phyloP scores from a whole-genome alignment of 2,888 invertebrate species.

The Metopia argyrocephala region DNA sequence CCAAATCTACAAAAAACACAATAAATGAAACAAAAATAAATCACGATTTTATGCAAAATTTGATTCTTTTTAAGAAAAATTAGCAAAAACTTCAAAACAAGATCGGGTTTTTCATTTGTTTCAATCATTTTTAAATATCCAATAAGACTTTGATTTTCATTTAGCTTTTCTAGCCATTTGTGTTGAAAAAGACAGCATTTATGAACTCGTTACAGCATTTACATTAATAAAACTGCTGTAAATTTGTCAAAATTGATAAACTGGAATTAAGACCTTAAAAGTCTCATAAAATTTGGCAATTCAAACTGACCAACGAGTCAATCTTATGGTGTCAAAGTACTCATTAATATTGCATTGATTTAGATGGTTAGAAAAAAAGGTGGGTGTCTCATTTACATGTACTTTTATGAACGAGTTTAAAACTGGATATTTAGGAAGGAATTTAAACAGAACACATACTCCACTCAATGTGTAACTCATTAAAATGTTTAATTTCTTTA shows the following conservation, averaged over 20 bases:
- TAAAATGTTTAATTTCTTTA: too few species aligned
- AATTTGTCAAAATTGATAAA: constrained; percentile 23
- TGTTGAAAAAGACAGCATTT: constrained; percentile 5
- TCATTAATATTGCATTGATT: too few species aligned
- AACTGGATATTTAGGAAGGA: too few species aligned
- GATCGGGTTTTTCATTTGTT: constrained; percentile 13
- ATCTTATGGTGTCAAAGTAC: too few species aligned
- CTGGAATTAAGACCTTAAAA: background rate
- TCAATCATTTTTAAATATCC: constrained; percentile 11
- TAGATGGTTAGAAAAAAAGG: too few species aligned
- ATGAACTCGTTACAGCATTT: background rate
- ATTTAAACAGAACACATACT: too few species aligned
- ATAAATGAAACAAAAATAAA: constrained; percentile 53
- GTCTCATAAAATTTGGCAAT: background rate
- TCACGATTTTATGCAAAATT: constrained; percentile 71
- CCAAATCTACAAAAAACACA: constrained; percentile 43
- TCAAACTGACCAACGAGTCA: too few species aligned
- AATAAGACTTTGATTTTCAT: constrained; percentile 21
- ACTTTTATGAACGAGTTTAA: too few species aligned
- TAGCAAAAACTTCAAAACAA: too few species aligned
- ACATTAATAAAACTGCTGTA: background rate
- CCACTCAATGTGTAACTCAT: too few species aligned
- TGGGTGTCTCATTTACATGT: too few species aligned
- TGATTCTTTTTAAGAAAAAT: constrained; percentile 25
- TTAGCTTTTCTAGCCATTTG: constrained; percentile 1